phyloP scores from a whole-genome alignment of 2,113 vertebrate species.

The Thymallus thymallus region DNA sequence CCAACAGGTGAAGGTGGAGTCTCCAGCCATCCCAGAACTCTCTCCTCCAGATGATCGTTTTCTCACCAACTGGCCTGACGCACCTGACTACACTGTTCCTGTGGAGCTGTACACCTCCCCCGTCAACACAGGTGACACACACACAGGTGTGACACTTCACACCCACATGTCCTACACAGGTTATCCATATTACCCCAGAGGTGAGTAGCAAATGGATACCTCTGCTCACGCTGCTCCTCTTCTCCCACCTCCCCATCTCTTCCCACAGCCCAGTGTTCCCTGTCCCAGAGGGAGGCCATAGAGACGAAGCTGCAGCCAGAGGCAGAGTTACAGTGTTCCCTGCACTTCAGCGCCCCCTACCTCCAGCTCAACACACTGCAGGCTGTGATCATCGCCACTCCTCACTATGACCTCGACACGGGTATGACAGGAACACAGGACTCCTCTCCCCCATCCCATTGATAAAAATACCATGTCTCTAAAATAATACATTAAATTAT shows the following conservation, averaged over 20 bases:
- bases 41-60: not conserved
- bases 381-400: conserved; percentile 4
- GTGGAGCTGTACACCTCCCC: conserved; percentile 15
- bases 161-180: not conserved
- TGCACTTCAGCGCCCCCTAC: conserved; percentile 62
- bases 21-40: not conserved
- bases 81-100: conserved; percentile 11
- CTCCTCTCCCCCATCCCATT: not conserved
- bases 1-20: not conserved
- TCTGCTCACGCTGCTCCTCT: conserved; percentile 14
- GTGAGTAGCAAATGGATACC: not conserved
- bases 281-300: conserved; percentile 53
- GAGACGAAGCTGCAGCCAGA: conserved; percentile 54
- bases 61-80: conserved; percentile 34
- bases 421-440: too few relatives aligned
- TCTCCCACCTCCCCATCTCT: conserved; percentile 39
- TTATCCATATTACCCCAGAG: not conserved
- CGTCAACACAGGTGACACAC: conserved; percentile 8
- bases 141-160: not conserved
- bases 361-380: conserved; percentile 34
- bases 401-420: conserved; percentile 15
- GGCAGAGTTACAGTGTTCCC: conserved; percentile 40
- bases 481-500: not conserved
- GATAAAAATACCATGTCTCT: not conserved
- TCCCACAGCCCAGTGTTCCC: conserved; percentile 60